Percentiles rank a stretch among this genome's conserved stretches.
These are phyloP conservation scores for Perognathus longimembris DNA, from an alignment of 2,113 vertebrate genomes.

Conservation along the genomic window DNA sequence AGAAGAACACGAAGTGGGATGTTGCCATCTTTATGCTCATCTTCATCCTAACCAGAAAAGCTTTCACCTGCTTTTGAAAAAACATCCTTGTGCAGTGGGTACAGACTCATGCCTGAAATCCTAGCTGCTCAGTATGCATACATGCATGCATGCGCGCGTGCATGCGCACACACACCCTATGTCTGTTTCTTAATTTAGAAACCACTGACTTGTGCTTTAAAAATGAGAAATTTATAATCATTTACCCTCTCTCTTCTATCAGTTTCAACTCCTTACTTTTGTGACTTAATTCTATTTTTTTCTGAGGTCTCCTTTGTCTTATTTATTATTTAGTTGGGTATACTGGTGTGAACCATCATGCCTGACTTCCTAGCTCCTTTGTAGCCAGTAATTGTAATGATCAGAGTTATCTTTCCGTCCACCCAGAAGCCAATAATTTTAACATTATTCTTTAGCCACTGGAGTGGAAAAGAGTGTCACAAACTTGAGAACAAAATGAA, in stretches of 20 bases:
- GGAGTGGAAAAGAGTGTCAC: not conserved
- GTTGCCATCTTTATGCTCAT: not conserved
- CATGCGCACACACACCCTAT: not conserved
- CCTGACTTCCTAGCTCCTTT: too few relatives aligned
- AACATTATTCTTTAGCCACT: too few relatives aligned
- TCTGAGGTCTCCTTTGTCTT: not conserved
- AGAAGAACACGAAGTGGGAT: not conserved
- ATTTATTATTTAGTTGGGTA: not conserved
- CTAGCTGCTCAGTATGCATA: too few relatives aligned
- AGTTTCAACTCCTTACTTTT: not conserved
- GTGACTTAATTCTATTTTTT: conserved; percentile 36
- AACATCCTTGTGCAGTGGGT: too few relatives aligned
- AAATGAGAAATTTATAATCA: not conserved
- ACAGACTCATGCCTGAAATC: too few relatives aligned
- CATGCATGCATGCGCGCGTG: too few relatives aligned
- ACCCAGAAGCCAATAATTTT: not conserved
- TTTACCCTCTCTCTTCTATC: not conserved
- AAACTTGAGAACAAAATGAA: not conserved
- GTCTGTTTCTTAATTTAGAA: not conserved
- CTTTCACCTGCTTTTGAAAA: not conserved
- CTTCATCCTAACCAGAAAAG: not conserved
- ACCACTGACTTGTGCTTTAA: not conserved
- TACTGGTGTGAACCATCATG: not conserved
- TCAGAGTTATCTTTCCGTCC: not conserved
- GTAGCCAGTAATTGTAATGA: conserved; percentile 8